A percentile compares a stretch with the other conserved stretches of the same genome.
Evolutionary conservation across 1,140 invertebrate genomes (phyloP).

Genomic region (Nixonia krombeini): DNA sequence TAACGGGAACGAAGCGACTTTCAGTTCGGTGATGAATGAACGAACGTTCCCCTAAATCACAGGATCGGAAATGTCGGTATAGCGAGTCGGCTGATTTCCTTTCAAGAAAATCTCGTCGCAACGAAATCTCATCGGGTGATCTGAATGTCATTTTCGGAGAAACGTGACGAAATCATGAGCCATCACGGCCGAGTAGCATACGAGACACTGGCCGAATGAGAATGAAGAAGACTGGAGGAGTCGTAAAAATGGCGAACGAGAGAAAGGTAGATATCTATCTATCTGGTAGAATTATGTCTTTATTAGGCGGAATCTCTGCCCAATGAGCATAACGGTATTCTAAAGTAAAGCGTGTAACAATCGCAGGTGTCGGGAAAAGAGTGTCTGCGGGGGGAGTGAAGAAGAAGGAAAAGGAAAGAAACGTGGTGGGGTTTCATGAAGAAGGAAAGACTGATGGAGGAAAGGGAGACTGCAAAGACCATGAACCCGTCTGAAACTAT

Average conservation of each 20-base stretch:
- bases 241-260: conserved; percentile 54
- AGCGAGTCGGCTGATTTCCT: neutral
- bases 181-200: conserved; percentile 34
- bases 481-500: conserved; percentile 5
- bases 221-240: conserved; percentile 27
- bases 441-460: conserved; percentile 3
- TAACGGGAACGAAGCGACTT: too few relatives aligned
- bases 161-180: conserved; percentile 36
- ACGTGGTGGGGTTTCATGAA: too few relatives aligned
- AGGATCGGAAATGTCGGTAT: neutral
- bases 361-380: conserved; percentile 47
- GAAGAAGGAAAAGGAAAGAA: conserved; percentile 5
- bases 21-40: too few relatives aligned
- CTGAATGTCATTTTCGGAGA: conserved; percentile 5
- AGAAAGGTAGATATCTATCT: conserved; percentile 54
- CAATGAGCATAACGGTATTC: conserved; percentile 57
- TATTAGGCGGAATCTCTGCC: conserved; percentile 60
- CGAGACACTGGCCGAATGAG: conserved; percentile 52
- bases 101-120: conserved; percentile 7
- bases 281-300: conserved; percentile 67
- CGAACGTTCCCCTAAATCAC: too few relatives aligned
- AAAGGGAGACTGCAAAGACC: too few relatives aligned
- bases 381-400: too few relatives aligned
- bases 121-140: neutral
- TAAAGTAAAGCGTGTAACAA: conserved; percentile 13